Evolutionary conservation across 2,113 vertebrate genomes (phyloP), one percentile per base, ranked within the genome.

Genomic region (Crotalus helleri): DNA sequence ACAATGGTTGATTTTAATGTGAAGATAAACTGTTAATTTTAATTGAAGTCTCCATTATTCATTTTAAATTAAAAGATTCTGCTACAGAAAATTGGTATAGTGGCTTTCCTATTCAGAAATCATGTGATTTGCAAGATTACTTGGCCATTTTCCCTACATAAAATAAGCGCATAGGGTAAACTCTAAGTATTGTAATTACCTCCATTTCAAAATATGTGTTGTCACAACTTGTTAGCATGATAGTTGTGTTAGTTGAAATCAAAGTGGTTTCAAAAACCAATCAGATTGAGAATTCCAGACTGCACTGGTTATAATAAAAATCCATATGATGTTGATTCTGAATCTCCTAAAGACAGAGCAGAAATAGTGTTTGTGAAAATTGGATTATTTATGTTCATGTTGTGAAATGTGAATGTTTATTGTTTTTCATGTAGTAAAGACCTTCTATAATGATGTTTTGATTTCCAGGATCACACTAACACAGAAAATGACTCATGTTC

Each of bases 181-280:
- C 33, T 95, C 88, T 92, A 95, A 92, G 87, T 86, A 92, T 91
- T 91, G 33, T 88, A 81, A 89, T 92, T 93, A 7, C 11, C 90
- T 39, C 7, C 26, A 44, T 93, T 93, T 93, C 91, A 64, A 26
- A 88, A 85, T 24, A n/a, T n/a, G 4, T 24, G 26, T 85, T 90
- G 17, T 17, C 11, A 59, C 12, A 92, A 92, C 39, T 26, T 81
- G 17, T 39, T 81, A 44, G 6, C 39, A 44, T 44, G 17, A 21
- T 23, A 81, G 74, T 81, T 81, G 21, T 17, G 3, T 39, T 44
- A 81, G 33, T 81, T 44, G 33, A 81, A 81, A 44, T 81, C 17
- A 81, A 81, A 44, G 74, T 81, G 17, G 2, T 81, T 81, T 44
- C 74, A 44, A 21, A 81, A 44, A 44, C 6, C 33, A 81, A 44